phyloP scores from a whole-genome alignment of 2,113 vertebrate species.

The Corythornis madagascariensis region DNA sequence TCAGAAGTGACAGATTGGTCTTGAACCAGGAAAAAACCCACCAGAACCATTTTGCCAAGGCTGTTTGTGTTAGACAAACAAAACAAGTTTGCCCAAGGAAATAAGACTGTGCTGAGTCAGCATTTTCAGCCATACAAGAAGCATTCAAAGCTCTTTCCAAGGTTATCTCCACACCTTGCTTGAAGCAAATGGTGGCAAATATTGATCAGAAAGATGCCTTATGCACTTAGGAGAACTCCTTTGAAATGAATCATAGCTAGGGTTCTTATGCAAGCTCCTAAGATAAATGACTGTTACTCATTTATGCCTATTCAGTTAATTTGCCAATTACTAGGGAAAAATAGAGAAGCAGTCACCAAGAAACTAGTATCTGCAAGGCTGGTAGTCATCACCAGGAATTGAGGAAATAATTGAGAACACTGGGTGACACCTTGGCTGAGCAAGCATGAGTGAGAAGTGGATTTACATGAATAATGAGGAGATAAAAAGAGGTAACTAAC shows the following conservation, averaged over 20 bases:
- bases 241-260: conserved; percentile 13
- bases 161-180: not conserved
- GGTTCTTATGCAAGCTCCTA: not conserved
- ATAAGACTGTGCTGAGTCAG: not conserved
- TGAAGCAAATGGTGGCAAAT: conserved; percentile 6
- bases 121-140: not conserved
- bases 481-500: not conserved
- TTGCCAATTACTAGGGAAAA: not conserved
- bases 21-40: not conserved
- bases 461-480: not conserved
- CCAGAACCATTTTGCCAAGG: not conserved
- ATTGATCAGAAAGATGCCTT: not conserved
- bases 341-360: not conserved
- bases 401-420: conserved; percentile 5
- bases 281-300: not conserved
- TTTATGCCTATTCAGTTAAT: not conserved
- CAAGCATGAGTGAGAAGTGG: not conserved
- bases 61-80: not conserved
- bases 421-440: not conserved
- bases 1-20: not conserved
- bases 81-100: not conserved
- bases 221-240: not conserved
- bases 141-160: not conserved
- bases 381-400: not conserved
- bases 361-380: not conserved